Evolutionary conservation across 2,888 invertebrate species (phyloP).

Genomic region (Phyto melanocephala): DNA sequence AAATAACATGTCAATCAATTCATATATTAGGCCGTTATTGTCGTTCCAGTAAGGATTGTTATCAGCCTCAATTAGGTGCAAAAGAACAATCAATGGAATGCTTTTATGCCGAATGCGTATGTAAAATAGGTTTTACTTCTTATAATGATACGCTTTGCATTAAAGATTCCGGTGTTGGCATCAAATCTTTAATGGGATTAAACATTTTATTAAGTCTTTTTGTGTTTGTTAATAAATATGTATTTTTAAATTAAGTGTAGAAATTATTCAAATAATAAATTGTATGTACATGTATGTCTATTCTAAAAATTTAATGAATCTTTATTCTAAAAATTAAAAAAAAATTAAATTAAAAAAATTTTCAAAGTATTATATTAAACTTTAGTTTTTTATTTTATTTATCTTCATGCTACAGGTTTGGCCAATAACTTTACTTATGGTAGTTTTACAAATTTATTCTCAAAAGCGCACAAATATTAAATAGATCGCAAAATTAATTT

Average conservation of each 20-base stretch:
- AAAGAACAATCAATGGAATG: constrained; percentile 68
- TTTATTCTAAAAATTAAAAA: too few species aligned
- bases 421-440: too few species aligned
- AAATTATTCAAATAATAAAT: not conserved
- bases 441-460: too few species aligned
- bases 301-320: too few species aligned
- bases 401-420: too few species aligned
- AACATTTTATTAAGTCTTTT: not conserved
- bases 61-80: constrained; percentile 63
- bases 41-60: constrained; percentile 67
- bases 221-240: constrained; percentile 13
- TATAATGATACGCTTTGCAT: constrained; percentile 59
- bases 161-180: not conserved
- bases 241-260: not conserved
- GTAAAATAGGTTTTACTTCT: constrained; percentile 65
- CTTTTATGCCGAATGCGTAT: constrained; percentile 69
- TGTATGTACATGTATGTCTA: not conserved
- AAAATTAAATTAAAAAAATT: too few species aligned
- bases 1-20: constrained; percentile 41
- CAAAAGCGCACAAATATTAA: too few species aligned
- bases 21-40: constrained; percentile 69
- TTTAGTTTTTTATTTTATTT: too few species aligned
- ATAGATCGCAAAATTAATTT: too few species aligned
- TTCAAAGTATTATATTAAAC: too few species aligned
- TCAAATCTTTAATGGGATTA: not conserved